Base-by-base conservation (phyloP, 1,140 invertebrate species). In the Papilio machaon region DNA sequence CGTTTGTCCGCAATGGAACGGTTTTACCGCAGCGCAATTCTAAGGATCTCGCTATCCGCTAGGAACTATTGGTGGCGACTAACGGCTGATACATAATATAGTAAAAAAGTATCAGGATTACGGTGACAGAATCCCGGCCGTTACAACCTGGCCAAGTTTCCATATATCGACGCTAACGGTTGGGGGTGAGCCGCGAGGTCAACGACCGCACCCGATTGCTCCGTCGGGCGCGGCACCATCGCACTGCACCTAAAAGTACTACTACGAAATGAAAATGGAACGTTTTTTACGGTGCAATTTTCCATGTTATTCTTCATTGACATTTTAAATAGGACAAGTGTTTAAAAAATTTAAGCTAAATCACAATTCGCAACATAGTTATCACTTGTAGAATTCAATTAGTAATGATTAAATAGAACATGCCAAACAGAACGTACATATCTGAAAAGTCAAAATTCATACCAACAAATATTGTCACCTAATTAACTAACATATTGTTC, bases 91-190 rank as follows among this genome's bases (percentile, higher is more conserved):
- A 52, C 47, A 30, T 54, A 23, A 75, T 30, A 30, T 30, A 75
- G 46, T 64, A 64, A 77, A 81, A 43, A 54, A 15, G 73, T 47
- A 79, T 82, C 79, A 64, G 77, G 19, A 79, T 85, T 75, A 77
- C 58, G 73, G 54, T 80, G 70, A 78, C 83, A 82, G 84, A 83
- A 88, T 82, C 81, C 70, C 81, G 79, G 83, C 80, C 86, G 82
- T 60, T 76, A 80, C 60, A 85, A 83, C 85, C 86, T 89, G 87
- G 81, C 83, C 89, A 84, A 87, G 91, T 91, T 91, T 88, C 92
- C 91, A 87, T 93, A 92, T 90, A 92, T 85, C 84, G 89, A 84
- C 88, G 87, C 89, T 93, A 93, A 91, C 91, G 91, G 91, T 91
- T 78, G 85, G 89, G 90, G 91, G 91, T 90, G 89, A 88, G 79